Evolutionary conservation across 2,797 vertebrate species (phyloP), one percentile per base, ranked within the genome.

Genomic region (Austrolebias charrua): DNA sequence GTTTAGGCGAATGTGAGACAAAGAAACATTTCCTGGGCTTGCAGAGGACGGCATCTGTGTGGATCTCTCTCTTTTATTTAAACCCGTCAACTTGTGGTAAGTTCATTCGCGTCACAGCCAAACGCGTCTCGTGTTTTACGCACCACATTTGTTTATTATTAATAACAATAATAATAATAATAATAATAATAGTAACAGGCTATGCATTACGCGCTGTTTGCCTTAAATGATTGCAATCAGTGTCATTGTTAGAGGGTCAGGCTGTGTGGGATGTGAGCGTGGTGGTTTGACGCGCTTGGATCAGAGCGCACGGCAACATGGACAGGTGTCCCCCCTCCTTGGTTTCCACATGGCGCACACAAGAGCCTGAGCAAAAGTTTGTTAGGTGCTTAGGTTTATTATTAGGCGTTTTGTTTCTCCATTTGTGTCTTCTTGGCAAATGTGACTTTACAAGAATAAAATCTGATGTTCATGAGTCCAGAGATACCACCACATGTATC

Each of bases 251-350:
- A 58, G n/a, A 62, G 62, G 44, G 44, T 48, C 46, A n/a, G 51
- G 48, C 55, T 12, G 66, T 35, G 53, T n/a, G 35, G 55, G 9
- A 45, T 10, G 35, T 47, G n/a, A 65, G 55, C 51, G 67, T 67
- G 62, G 50, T 50, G 55, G 63, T 57, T 75, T 70, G 57, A 57
- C 57, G 79, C 73, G 45, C 68, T 29, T 16, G 48, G 28, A 5
- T 45, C 16, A 35, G 33, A 35, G 16, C 9, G 45, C 45, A 11
- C n/a, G 12, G 1, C 61, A 48, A 18, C 19, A 12, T 60, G 62
- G 80, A 83, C 90, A 90, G 89, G 89, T 88, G 85, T 86, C 86
- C 78, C 58, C 58, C 66, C 66, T 70, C 55, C 59, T 63, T 64
- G 20, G 64, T 60, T 83, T 78, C 75, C 73, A 69, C 56, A 71